phyloP scores from a whole-genome alignment of 2,888 invertebrate species.

The Xanthorhoe designata region DNA sequence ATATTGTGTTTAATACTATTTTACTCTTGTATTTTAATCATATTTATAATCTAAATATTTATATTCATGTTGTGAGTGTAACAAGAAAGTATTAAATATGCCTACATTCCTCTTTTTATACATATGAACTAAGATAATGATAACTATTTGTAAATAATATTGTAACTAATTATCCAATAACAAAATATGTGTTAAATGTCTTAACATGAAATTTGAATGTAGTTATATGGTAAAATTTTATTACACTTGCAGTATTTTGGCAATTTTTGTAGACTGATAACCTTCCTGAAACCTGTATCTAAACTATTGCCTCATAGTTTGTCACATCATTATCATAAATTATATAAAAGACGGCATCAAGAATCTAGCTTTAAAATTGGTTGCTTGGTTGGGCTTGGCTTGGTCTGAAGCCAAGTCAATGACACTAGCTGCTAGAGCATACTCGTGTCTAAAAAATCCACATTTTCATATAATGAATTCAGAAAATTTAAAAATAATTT shows the following conservation, averaged over 20 bases:
- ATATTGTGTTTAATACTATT: slow-evolving; percentile 11
- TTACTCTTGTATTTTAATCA: slow-evolving; percentile 7
- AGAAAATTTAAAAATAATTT: neutral
- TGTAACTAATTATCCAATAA: slow-evolving; percentile 14
- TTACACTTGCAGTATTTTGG: neutral
- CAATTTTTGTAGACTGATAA: neutral
- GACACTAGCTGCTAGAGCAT: neutral
- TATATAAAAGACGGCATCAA: neutral
- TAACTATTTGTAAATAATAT: slow-evolving; percentile 27
- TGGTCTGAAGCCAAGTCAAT: neutral
- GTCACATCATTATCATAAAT: neutral
- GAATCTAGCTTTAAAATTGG: neutral
- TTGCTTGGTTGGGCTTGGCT: neutral
- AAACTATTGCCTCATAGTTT: neutral
- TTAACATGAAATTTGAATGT: slow-evolving; percentile 6
- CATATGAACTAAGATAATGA: slow-evolving; percentile 9
- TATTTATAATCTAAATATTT: slow-evolving; percentile 8
- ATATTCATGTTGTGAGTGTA: slow-evolving; percentile 17
- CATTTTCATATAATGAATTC: neutral
- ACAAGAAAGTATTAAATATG: slow-evolving; percentile 7
- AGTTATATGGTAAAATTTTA: slow-evolving; percentile 1
- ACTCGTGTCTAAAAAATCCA: neutral
- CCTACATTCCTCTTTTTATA: slow-evolving; percentile 22
- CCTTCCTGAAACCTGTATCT: neutral
- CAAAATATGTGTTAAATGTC: neutral